These are phyloP conservation scores for Eriosoma lanigerum DNA, from an alignment of 1,140 invertebrate genomes.

Conservation along the genomic window DNA sequence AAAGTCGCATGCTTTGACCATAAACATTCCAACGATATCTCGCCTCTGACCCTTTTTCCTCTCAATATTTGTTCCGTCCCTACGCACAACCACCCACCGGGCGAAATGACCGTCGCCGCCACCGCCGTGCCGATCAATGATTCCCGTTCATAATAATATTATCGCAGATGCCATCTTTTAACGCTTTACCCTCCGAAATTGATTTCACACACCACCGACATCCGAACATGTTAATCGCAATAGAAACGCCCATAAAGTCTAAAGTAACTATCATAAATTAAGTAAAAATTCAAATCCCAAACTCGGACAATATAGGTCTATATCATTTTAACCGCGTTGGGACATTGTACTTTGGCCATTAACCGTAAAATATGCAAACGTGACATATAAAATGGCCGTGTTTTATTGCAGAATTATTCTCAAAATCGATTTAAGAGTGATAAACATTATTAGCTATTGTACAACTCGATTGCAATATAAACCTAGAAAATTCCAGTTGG, in stretches of 20 bases:
- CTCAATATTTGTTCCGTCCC: not conserved
- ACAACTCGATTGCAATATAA: too few species aligned
- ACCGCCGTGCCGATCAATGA: conserved; percentile 40
- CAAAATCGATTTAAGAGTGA: too few species aligned
- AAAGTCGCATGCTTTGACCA: conserved; percentile 46
- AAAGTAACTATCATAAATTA: not conserved
- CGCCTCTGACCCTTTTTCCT: conserved; percentile 26
- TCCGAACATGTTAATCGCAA: not conserved
- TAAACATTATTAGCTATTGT: too few species aligned
- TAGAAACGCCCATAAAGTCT: too few species aligned
- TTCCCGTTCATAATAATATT: conserved; percentile 48
- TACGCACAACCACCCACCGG: not conserved
- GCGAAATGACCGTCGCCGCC: conserved; percentile 46
- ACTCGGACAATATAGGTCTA: too few species aligned
- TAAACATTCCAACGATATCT: conserved; percentile 51
- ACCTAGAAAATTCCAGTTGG: too few species aligned
- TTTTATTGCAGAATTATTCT: too few species aligned
- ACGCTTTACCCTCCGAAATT: conserved; percentile 31
- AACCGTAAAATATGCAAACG: too few species aligned
- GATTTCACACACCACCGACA: not conserved
- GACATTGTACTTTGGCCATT: too few species aligned
- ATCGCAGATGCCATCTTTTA: conserved; percentile 39
- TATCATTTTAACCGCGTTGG: too few species aligned
- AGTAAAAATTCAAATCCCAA: not conserved
- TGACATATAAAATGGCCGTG: too few species aligned